These are phyloP conservation scores for Brenthis daphne DNA, from an alignment of 2,888 invertebrate species.

Conservation along the genomic window DNA sequence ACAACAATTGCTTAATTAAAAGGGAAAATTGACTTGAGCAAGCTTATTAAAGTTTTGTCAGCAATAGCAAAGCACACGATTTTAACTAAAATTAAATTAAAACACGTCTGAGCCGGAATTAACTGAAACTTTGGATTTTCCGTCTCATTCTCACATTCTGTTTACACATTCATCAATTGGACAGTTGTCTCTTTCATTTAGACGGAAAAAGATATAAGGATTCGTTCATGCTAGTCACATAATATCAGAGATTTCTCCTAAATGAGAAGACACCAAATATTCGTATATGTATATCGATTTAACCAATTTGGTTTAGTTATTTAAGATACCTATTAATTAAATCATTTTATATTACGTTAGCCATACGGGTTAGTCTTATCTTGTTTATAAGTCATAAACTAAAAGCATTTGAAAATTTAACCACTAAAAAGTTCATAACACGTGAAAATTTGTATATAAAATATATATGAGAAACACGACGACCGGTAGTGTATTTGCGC, in stretches of 20 bases:
- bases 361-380: no score
- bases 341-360: no score
- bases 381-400: no score
- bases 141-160: conserved; percentile 29
- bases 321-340: no score
- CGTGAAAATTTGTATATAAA: no score
- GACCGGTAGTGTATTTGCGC: no score
- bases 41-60: conserved; percentile 5
- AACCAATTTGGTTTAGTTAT: no score
- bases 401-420: no score
- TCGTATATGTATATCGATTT: neutral
- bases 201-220: conserved; percentile 37
- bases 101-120: conserved; percentile 30
- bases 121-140: conserved; percentile 29
- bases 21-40: neutral
- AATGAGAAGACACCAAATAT: neutral
- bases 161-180: conserved; percentile 21
- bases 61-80: conserved; percentile 27
- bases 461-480: no score
- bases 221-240: conserved; percentile 12
- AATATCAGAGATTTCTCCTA: neutral
- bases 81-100: conserved; percentile 33
- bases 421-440: no score
- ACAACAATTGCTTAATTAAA: conserved; percentile 7
- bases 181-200: conserved; percentile 33